Conservation (phyloP, 2,797 vertebrate species). For the Tokudaia muenninki region DNA sequence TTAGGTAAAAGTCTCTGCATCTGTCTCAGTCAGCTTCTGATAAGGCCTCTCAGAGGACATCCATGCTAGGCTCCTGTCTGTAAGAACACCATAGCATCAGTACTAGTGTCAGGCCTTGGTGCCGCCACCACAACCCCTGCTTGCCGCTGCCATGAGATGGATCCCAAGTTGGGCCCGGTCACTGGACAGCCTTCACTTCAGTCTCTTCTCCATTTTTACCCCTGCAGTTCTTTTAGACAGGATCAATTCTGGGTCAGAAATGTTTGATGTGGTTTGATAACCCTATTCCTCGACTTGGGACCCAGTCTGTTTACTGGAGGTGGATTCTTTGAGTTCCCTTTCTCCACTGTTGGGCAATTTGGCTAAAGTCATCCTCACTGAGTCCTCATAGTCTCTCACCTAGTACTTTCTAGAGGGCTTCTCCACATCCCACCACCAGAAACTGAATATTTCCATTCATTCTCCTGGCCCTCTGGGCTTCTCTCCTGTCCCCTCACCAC, state of each 20-base stretch:
- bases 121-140: too few species aligned
- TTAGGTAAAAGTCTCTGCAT: background rate
- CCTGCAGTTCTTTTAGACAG: background rate
- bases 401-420: background rate
- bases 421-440: background rate
- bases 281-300: background rate
- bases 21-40: background rate
- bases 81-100: background rate
- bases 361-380: background rate
- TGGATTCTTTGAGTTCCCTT: too few species aligned
- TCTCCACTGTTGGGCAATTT: background rate
- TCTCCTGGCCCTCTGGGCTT: background rate
- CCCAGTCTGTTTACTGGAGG: too few species aligned
- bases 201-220: background rate
- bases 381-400: background rate
- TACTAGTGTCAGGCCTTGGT: background rate
- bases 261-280: background rate
- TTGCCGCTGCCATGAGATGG: background rate
- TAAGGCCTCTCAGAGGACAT: background rate
- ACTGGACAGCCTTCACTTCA: background rate
- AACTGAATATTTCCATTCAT: background rate
- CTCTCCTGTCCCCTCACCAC: background rate
- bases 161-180: background rate
- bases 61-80: background rate
- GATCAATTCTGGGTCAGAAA: background rate